These are phyloP conservation scores for Rotaria macrura DNA, from an alignment of 2,888 invertebrate species.

Conservation along the genomic window DNA sequence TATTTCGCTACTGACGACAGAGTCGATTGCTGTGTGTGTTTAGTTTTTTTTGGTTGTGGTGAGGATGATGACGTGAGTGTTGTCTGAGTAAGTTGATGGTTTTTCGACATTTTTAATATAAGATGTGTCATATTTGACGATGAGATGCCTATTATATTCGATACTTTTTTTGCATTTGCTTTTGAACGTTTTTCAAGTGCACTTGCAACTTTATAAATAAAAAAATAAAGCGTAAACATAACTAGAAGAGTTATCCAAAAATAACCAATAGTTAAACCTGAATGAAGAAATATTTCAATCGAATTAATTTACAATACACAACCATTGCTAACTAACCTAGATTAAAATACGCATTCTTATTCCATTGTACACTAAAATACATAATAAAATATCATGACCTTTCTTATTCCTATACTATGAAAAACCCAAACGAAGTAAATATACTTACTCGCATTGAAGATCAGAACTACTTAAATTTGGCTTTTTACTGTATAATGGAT, in stretches of 20 bases:
- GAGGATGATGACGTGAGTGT: slow-evolving; percentile 52
- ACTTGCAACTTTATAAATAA: slow-evolving; percentile 86
- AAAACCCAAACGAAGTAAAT: not conserved
- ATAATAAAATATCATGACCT: not conserved
- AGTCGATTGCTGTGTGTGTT: not conserved
- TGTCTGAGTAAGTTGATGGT: not conserved
- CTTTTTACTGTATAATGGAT: slow-evolving; percentile 18
- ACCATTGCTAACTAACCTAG: not conserved
- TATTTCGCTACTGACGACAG: not conserved
- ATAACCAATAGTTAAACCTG: slow-evolving; percentile 73
- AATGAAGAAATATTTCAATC: not conserved
- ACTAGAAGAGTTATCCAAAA: slow-evolving; percentile 94
- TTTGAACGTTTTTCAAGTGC: slow-evolving; percentile 69
- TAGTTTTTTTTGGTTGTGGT: not conserved
- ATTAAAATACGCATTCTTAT: slow-evolving; percentile 14
- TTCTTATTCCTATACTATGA: not conserved
- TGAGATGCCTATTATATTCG: not conserved
- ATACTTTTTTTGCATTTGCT: slow-evolving; percentile 7
- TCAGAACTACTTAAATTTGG: not conserved
- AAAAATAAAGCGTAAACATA: slow-evolving; percentile 84
- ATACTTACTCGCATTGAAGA: not conserved
- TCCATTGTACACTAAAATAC: slow-evolving; percentile 13
- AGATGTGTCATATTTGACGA: not conserved
- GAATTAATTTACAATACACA: too few species aligned
- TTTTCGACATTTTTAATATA: not conserved